Evolutionary conservation across 1,140 invertebrate species (phyloP).

Genomic region (Aricia agestis): DNA sequence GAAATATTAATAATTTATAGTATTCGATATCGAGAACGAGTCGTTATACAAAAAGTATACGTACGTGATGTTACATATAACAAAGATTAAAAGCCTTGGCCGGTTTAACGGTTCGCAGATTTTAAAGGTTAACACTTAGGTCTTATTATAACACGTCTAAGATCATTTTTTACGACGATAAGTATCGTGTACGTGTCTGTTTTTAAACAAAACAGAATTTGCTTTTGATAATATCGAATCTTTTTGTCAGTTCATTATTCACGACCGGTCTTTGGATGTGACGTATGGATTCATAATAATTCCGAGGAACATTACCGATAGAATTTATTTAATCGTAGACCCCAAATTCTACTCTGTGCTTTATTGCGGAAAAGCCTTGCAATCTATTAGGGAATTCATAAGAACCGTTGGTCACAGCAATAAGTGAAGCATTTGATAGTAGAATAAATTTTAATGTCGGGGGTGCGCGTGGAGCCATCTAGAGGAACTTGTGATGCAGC

Average conservation of each 20-base stretch:
- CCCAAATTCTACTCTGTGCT: not conserved
- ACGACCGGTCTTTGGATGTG: not conserved
- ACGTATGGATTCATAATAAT: not conserved
- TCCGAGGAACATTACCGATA: not conserved
- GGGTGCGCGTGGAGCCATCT: not conserved
- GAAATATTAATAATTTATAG: slow-evolving; percentile 1
- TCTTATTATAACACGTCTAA: slow-evolving; percentile 33
- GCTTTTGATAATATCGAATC: not conserved
- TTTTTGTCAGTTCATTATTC: not conserved
- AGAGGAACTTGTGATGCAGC: not conserved
- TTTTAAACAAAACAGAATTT: slow-evolving; percentile 5
- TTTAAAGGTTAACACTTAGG: slow-evolving; percentile 42
- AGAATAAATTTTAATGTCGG: not conserved
- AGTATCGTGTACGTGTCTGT: not conserved
- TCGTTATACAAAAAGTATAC: slow-evolving; percentile 32
- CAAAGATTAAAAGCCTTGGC: slow-evolving; percentile 43
- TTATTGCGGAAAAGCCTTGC: not conserved
- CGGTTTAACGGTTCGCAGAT: slow-evolving; percentile 43
- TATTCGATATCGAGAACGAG: slow-evolving; percentile 35
- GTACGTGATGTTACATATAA: slow-evolving; percentile 47
- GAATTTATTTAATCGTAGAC: not conserved
- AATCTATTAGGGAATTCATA: not conserved
- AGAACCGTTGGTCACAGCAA: not conserved
- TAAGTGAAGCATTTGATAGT: not conserved
- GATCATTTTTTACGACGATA: slow-evolving; percentile 23